phyloP scores from a whole-genome alignment of 2,888 invertebrate species.

The Orthosia gracilis region DNA sequence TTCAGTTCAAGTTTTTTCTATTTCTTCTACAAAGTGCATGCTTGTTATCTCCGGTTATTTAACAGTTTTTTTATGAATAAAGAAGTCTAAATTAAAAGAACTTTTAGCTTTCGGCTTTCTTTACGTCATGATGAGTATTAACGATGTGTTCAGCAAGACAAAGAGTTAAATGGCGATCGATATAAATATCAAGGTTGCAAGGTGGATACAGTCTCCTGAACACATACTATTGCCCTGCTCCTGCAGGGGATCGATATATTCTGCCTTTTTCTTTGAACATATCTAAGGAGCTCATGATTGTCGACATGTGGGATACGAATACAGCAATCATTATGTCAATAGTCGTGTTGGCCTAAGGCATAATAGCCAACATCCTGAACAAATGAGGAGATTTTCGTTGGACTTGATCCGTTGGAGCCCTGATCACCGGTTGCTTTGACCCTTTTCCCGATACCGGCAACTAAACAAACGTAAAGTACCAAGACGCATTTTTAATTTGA shows the following conservation, averaged over 20 bases:
- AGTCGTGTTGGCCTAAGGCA: no score
- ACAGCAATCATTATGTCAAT: no score
- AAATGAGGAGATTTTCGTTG: no score
- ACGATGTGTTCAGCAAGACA: background rate
- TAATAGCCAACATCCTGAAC: no score
- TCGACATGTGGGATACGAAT: no score
- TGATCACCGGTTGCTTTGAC: no score
- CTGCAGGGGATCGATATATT: background rate
- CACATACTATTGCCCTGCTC: background rate
- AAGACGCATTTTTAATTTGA: background rate
- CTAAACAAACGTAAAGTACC: no score
- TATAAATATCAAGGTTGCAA: background rate
- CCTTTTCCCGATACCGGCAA: no score
- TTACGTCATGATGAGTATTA: background rate
- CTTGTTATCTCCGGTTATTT: background rate
- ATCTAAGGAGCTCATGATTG: background rate
- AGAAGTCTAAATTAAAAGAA: no score
- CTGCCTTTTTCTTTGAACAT: background rate
- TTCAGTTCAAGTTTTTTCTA: background rate
- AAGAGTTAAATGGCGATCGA: background rate
- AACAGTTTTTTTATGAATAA: background rate
- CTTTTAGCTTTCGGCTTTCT: background rate
- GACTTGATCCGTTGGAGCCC: no score
- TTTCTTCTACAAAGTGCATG: background rate
- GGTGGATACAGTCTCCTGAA: background rate